A percentile compares a stretch with the other conserved stretches of the same genome.
Conservation (phyloP, 1,140 invertebrate genomes). For the Ooceraea biroi region DNA sequence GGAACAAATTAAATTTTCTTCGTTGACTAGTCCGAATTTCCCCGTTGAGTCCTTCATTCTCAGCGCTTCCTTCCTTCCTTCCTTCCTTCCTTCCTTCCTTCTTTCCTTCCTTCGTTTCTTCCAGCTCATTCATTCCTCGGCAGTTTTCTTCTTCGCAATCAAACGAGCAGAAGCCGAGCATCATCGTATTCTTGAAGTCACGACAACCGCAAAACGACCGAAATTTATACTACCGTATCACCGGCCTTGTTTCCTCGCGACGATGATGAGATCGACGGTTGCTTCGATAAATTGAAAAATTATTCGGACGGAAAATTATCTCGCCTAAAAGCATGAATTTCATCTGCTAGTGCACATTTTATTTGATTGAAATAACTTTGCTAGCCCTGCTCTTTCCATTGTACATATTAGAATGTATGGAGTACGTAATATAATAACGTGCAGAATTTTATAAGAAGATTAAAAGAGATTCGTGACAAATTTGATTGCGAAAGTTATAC, state of each 20-base stretch:
- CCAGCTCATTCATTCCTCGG: neutral
- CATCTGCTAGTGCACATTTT: neutral
- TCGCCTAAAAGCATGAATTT: neutral
- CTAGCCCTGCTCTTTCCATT: neutral
- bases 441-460: neutral
- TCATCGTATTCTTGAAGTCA: constrained; percentile 4
- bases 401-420: no score
- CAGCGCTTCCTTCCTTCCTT: neutral
- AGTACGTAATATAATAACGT: neutral
- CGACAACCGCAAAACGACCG: neutral
- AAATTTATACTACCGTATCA: no score
- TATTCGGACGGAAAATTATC: constrained; percentile 3
- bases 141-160: constrained; percentile 65
- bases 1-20: constrained; percentile 68
- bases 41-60: constrained; percentile 14
- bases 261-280: neutral
- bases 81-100: constrained; percentile 25
- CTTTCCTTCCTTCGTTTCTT: constrained; percentile 32
- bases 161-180: constrained; percentile 48
- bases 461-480: neutral
- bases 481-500: neutral
- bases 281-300: constrained; percentile 17
- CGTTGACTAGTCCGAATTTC: constrained; percentile 52
- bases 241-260: neutral
- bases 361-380: no score